Evolutionary conservation across 1,140 invertebrate genomes (phyloP).

Genomic region (Drosophila oshimai): DNA sequence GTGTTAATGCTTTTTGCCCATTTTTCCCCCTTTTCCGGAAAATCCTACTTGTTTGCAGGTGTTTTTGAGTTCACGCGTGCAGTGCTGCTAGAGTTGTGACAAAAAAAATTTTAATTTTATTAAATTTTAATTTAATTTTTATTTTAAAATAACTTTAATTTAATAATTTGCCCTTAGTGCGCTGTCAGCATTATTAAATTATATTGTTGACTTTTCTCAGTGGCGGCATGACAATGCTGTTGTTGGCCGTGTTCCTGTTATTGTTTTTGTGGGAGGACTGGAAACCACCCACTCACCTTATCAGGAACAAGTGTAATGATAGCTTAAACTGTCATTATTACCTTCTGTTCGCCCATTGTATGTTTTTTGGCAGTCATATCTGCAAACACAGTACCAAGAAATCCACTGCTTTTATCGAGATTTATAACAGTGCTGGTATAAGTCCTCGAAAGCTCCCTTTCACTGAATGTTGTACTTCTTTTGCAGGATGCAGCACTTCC

Average conservation of each 20-base stretch:
- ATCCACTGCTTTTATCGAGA: constrained; percentile 36
- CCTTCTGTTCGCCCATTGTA: constrained; percentile 56
- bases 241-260: too few species aligned
- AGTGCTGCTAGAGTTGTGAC: too few species aligned
- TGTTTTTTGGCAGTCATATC: constrained; percentile 78
- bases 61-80: too few species aligned
- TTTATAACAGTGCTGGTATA: constrained; percentile 41
- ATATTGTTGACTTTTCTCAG: constrained; percentile 81
- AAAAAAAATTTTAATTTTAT: too few species aligned
- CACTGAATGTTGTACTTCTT: too few species aligned
- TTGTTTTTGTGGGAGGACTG: not conserved
- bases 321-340: constrained; percentile 82
- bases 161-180: too few species aligned
- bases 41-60: too few species aligned
- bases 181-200: constrained; percentile 80
- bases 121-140: too few species aligned
- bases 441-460: constrained; percentile 7
- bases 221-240: too few species aligned
- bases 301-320: constrained; percentile 82
- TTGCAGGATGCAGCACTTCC: constrained; percentile 44
- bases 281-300: constrained; percentile 44
- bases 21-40: too few species aligned
- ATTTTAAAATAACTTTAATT: too few species aligned
- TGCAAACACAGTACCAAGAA: constrained; percentile 72
- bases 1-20: too few species aligned